Base-by-base conservation (phyloP, 2,797 vertebrate species). In the Hybognathus amarus region DNA sequence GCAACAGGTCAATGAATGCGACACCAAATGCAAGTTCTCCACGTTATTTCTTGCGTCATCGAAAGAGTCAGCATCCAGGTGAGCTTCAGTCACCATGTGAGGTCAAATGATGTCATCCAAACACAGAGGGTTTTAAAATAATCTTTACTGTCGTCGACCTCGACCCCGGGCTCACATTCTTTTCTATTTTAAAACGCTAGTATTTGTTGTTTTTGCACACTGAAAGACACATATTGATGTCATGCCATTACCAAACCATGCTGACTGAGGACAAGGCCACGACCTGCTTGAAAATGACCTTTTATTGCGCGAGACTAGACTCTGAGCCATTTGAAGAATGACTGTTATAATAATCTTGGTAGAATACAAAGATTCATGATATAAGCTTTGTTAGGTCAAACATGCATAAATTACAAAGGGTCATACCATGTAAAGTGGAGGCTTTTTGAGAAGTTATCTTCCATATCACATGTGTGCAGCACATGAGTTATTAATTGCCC, bases 11-110 rank as follows among this genome's bases (percentile, higher is more conserved):
- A 98, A 96, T 0, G 96, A 99, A 20, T 99, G 98, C 61, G 98
- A 99, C 91, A 97, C 97, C 17, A 99, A 99, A 99, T 99, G 98
- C 98, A 99, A 78, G 95, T 99, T 87, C 96, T 99, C 87, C 97
- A 99, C 7, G 97, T 99, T 86, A 95, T 99, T 79, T 99, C 98
- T 83, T 99, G 97, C 77, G 97, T 99, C 89, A 98, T 99, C 33
- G 98, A 99, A 92, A 95, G 97, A 94, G 98, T 99, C 75, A 95
- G 95, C 88, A 91, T 95, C 68, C 98, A 99, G 97, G 98, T 99
- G 92, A 93, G 89, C 82, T 33, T 67, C 36, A 56, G 18, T 38
- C n/a, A 4, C 30, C n/a, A 10, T 6, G 22, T 56, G 10, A 54
- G 36, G n/a, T 77, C 50, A 77, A 42, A 83, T 33, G 0, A 33